phyloP scores from a whole-genome alignment of 2,797 vertebrate species.

The Erithacus rubecula region DNA sequence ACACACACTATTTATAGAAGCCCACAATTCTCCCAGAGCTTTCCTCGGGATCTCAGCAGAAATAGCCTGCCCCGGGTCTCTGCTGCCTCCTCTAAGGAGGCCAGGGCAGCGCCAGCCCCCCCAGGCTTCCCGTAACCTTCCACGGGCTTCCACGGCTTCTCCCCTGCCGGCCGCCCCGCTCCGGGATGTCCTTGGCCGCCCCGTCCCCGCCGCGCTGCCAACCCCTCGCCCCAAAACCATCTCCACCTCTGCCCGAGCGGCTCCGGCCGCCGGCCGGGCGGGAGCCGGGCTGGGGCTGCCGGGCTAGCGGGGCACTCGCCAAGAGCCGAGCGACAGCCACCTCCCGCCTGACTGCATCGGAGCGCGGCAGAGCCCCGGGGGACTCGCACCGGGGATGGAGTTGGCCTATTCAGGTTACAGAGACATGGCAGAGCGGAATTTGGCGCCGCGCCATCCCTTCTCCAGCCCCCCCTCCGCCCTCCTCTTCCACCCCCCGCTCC shows the following conservation, averaged over 20 bases:
- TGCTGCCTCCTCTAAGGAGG: constrained; percentile 61
- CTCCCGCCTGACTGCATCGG: constrained; percentile 3
- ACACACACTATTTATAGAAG: constrained; percentile 73
- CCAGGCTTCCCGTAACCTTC: constrained; percentile 50
- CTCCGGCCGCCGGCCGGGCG: not conserved
- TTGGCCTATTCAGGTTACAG: constrained; percentile 50
- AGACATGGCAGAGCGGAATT: constrained; percentile 47
- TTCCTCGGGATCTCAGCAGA: constrained; percentile 73
- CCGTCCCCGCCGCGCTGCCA: not conserved
- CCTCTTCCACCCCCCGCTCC: not conserved
- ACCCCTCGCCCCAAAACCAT: not conserved
- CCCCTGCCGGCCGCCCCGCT: not conserved
- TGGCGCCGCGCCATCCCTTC: constrained; percentile 45
- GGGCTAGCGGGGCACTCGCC: not conserved
- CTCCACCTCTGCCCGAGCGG: not conserved
- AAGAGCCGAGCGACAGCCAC: not conserved
- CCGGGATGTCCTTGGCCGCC: constrained; percentile 13
- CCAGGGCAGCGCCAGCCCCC: constrained; percentile 7
- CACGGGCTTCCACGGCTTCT: constrained; percentile 24
- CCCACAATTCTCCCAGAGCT: constrained; percentile 74
- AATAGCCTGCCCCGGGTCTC: constrained; percentile 66
- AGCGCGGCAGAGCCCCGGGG: constrained; percentile 24
- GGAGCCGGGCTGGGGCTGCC: not conserved
- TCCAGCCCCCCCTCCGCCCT: not conserved
- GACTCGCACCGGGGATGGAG: constrained; percentile 44